Evolutionary conservation across 2,797 vertebrate genomes (phyloP).

Genomic region (Molossus alvarezi): DNA sequence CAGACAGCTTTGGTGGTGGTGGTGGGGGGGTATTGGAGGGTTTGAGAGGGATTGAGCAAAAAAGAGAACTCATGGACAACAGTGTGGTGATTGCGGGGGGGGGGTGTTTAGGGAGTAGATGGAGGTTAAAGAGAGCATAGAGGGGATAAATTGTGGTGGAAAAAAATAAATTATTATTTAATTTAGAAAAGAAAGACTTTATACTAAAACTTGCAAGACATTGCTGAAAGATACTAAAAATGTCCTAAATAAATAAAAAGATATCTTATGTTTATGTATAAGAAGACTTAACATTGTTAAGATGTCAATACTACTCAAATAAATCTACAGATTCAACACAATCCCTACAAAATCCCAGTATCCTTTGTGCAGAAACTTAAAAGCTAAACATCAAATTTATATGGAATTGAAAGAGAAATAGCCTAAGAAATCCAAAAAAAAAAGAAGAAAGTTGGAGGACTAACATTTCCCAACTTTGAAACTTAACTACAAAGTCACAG

Average conservation of each 20-base stretch:
- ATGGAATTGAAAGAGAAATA: conserved; percentile 8
- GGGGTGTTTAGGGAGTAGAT: too few species aligned
- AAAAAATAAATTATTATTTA: too few species aligned
- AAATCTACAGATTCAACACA: not conserved
- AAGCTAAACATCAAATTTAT: not conserved
- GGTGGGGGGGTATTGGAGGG: too few species aligned
- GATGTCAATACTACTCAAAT: not conserved
- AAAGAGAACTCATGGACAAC: too few species aligned
- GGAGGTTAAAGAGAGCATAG: too few species aligned
- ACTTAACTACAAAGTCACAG: not conserved
- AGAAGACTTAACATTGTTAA: not conserved
- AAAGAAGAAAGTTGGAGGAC: not conserved
- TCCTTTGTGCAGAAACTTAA: not conserved
- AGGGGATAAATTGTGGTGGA: too few species aligned
- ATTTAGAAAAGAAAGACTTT: not conserved
- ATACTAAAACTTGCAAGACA: not conserved
- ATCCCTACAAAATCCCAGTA: not conserved
- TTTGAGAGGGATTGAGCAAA: too few species aligned
- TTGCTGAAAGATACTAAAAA: not conserved
- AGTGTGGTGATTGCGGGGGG: too few species aligned
- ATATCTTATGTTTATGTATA: not conserved
- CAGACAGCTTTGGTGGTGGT: too few species aligned
- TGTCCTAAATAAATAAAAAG: not conserved
- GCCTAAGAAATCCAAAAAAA: not conserved
- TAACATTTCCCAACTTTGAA: conserved; percentile 1